These are phyloP conservation scores for Heliconius himera DNA, from an alignment of 1,140 invertebrate species.

Conservation along the genomic window DNA sequence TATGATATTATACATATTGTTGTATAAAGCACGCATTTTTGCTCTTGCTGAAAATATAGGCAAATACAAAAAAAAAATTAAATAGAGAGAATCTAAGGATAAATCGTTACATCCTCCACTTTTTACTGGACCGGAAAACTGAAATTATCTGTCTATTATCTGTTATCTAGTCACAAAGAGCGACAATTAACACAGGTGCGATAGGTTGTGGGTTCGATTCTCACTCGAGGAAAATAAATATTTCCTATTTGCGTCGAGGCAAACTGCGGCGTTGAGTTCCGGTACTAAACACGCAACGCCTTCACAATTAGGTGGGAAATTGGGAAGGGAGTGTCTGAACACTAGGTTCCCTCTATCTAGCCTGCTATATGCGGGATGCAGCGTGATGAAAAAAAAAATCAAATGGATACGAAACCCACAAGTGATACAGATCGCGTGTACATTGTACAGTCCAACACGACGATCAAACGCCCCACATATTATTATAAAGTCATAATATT, in stretches of 20 bases:
- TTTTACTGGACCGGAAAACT: no score
- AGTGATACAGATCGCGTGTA: no score
- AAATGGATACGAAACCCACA: no score
- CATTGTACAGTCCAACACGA: not conserved
- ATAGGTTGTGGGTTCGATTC: not conserved
- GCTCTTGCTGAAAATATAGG: no score
- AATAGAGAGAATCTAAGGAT: no score
- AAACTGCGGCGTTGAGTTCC: not conserved
- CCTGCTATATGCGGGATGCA: not conserved
- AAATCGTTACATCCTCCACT: no score
- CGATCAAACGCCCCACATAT: not conserved
- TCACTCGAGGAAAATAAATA: not conserved
- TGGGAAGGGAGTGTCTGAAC: not conserved
- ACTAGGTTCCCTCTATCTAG: not conserved
- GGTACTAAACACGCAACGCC: not conserved
- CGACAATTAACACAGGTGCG: not conserved
- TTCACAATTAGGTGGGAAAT: not conserved
- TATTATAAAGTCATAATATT: constrained; percentile 22
- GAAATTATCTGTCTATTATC: no score
- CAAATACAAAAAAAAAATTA: no score
- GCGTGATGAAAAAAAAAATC: not conserved
- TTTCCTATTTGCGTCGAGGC: no score
- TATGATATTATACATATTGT: no score
- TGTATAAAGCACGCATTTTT: no score
- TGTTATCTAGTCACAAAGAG: no score